Evolutionary conservation across 2,113 vertebrate species (phyloP).

Genomic region (Salvelinus sp.): DNA sequence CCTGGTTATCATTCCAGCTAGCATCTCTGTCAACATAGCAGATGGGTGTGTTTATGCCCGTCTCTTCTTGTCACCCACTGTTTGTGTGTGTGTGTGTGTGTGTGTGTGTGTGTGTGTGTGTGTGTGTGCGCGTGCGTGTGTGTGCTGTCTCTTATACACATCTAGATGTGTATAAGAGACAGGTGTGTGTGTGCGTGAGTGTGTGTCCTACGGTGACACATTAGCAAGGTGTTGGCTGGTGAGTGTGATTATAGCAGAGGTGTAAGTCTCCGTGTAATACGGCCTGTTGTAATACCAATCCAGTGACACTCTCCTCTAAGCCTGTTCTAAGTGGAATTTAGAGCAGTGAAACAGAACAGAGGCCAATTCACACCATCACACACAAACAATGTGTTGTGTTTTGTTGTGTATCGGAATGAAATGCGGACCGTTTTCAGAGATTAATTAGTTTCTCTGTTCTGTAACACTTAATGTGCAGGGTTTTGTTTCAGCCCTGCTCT

Average conservation of each 20-base stretch:
- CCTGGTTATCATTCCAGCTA: slow-evolving; percentile 56
- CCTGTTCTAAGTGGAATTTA: slow-evolving; percentile 47
- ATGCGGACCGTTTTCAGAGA: neutral
- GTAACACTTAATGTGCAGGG: too few relatives aligned
- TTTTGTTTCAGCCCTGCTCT: too few relatives aligned
- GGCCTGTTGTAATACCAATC: slow-evolving; percentile 19
- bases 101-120: slow-evolving; percentile 24
- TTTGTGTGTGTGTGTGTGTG: slow-evolving; percentile 15
- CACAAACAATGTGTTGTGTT: slow-evolving; percentile 15
- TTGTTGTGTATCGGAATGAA: neutral
- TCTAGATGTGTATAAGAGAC: too few relatives aligned
- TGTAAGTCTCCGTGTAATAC: slow-evolving; percentile 22
- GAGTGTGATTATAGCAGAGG: slow-evolving; percentile 38
- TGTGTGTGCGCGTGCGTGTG: neutral
- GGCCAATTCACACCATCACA: slow-evolving; percentile 36
- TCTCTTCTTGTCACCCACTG: slow-evolving; percentile 21
- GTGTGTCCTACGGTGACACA: slow-evolving; percentile 24
- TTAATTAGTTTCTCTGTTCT: neutral
- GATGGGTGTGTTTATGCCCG: slow-evolving; percentile 12
- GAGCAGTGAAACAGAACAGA: slow-evolving; percentile 28
- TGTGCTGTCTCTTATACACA: too few relatives aligned
- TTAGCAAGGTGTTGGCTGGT: slow-evolving; percentile 34
- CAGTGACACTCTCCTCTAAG: neutral
- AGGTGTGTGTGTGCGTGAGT: slow-evolving; percentile 1
- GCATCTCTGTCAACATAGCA: slow-evolving; percentile 3